Percentiles rank a stretch among this genome's conserved stretches.
phyloP scores from a whole-genome alignment of 2,888 invertebrate genomes.

The Aphodius sticticus region DNA sequence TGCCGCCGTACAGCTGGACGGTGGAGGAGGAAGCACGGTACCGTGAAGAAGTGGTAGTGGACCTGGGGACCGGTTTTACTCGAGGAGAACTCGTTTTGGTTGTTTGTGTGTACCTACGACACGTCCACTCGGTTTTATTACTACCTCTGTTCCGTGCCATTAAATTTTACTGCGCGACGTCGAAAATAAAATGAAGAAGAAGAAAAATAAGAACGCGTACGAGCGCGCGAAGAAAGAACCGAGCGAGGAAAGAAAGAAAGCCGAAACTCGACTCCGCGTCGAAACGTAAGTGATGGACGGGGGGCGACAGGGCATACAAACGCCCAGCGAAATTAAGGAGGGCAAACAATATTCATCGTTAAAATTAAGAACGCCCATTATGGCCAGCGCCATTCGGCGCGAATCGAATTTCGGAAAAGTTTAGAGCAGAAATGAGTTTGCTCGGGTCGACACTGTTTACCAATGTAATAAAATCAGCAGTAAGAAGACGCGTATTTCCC shows the following conservation, averaged over 20 bases:
- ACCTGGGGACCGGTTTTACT: neutral
- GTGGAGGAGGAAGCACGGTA: neutral
- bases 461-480: too few species aligned
- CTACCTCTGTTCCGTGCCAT: conserved; percentile 4
- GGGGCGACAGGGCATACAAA: neutral
- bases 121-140: neutral
- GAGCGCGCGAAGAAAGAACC: neutral
- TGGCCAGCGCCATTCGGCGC: neutral
- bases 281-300: too few species aligned
- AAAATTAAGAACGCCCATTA: neutral
- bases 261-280: neutral
- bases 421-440: neutral
- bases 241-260: neutral
- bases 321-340: neutral
- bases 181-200: neutral
- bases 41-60: neutral
- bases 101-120: neutral
- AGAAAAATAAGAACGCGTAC: neutral
- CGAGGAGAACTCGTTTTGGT: neutral
- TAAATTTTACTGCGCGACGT: neutral
- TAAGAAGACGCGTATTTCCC: too few species aligned
- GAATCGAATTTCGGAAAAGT: neutral
- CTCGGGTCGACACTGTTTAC: too few species aligned
- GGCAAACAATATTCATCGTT: neutral
- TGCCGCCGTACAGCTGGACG: neutral